Base-by-base conservation (phyloP, 2,797 vertebrate genomes). In the Rousettus madagascariensis region DNA sequence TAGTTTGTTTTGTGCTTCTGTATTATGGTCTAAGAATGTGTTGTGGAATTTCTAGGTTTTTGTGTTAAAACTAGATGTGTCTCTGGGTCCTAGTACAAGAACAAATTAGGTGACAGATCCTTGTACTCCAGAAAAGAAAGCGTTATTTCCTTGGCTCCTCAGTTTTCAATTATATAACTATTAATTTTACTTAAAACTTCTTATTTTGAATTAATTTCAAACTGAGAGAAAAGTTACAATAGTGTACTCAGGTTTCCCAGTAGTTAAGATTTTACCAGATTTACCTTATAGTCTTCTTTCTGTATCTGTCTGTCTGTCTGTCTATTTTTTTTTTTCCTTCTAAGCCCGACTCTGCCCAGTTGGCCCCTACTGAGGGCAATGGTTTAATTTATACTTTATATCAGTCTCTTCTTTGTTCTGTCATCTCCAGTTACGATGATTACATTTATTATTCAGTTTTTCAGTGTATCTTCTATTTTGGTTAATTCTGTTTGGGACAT, bases 361-460 rank as follows among this genome's bases (percentile, higher is more conserved):
- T 87, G 78, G 30, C 19, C n/a, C 4, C 38, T 57, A 26, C 30
- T 15, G 30, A 33, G 57, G 46, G n/a, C 6, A 59, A 38, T 89
- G 5, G 22, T 43, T 75, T 46, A 68, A 59, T 83, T 72, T 85
- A 43, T 33, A 12, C 59, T 90, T 93, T 36, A 20, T 75, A 55
- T 92, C 72, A 84, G 20, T 66, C 15, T 96, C 36, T 63, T 33
- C 63, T 83, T 92, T 79, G 10, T 82, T 71, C 72, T 91, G 4
- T 95, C 26, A 20, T 89, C 16, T 93, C 53, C 7, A 19, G 12
- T 89, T 90, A 38, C 41, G 53, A 15, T 72, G 49, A 63, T 85
- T 0, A 80, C 57, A 28, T 79, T 91, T 94, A 79, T 78, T 91
- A 94, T 97, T 66, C 12, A 43, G 7, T 16, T 86, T 83, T 91